Evolutionary conservation across 1,140 invertebrate species (phyloP).

Genomic region (Sesamia nonagrioides): DNA sequence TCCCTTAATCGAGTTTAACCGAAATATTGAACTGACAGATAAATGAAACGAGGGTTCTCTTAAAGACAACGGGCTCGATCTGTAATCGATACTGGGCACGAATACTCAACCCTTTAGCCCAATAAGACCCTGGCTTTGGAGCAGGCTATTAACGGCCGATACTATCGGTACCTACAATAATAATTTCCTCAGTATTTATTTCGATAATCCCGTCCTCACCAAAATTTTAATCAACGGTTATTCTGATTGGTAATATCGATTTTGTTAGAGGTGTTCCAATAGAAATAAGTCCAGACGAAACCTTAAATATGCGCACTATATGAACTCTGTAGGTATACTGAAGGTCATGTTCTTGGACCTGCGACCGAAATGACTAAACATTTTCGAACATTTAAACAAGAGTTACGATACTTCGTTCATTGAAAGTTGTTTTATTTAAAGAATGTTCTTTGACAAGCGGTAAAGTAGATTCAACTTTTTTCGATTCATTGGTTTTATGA

Average conservation of each 20-base stretch:
- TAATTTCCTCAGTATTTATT: conserved; percentile 42
- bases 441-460: not conserved
- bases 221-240: conserved; percentile 8
- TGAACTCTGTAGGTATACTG: not conserved
- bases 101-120: conserved; percentile 40
- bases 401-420: not conserved
- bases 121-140: conserved; percentile 48
- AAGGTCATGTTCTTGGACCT: conserved; percentile 12
- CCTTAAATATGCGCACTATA: not conserved
- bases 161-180: conserved; percentile 43
- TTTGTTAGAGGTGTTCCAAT: not conserved
- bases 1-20: conserved; percentile 50
- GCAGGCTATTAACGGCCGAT: conserved; percentile 46
- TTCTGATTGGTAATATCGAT: conserved; percentile 4
- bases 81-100: conserved; percentile 51
- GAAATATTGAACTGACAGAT: conserved; percentile 52
- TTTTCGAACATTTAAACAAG: conserved; percentile 21
- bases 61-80: conserved; percentile 52
- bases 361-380: not conserved
- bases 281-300: conserved; percentile 29
- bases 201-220: conserved; percentile 17
- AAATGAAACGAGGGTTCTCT: conserved; percentile 53
- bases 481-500: conserved; percentile 3
- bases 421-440: conserved; percentile 19
- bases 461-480: not conserved